These are phyloP conservation scores for Chrysochloris asiatica DNA, from an alignment of 2,113 vertebrate genomes.

Conservation along the genomic window DNA sequence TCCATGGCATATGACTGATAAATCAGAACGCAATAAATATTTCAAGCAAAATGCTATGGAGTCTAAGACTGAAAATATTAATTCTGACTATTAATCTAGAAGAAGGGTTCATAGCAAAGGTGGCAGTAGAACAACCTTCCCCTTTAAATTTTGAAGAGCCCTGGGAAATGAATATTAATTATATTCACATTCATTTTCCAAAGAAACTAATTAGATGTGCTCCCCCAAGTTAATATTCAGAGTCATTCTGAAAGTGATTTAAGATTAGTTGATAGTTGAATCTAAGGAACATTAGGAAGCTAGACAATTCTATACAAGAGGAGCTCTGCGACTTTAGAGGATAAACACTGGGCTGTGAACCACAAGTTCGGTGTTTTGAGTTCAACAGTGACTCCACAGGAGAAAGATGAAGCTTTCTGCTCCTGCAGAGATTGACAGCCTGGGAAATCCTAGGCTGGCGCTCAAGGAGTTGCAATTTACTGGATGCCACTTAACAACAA, in stretches of 20 bases:
- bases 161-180: not conserved
- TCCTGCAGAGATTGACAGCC: too few relatives aligned
- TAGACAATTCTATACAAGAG: not conserved
- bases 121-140: not conserved
- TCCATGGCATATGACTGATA: not conserved
- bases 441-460: too few relatives aligned
- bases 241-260: too few relatives aligned
- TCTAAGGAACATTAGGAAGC: not conserved
- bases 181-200: not conserved
- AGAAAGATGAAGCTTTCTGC: too few relatives aligned
- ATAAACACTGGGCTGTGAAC: too few relatives aligned
- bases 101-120: not conserved
- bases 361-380: too few relatives aligned
- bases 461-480: too few relatives aligned
- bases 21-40: not conserved
- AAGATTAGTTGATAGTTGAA: not conserved
- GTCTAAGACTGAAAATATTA: not conserved
- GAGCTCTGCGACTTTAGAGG: too few relatives aligned
- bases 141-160: not conserved
- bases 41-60: not conserved
- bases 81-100: not conserved
- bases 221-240: not conserved
- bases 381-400: too few relatives aligned
- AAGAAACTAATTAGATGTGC: not conserved
- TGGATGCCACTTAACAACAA: too few relatives aligned